phyloP scores from a whole-genome alignment of 2,797 vertebrate genomes.

The Hephaestus fuliginosus region DNA sequence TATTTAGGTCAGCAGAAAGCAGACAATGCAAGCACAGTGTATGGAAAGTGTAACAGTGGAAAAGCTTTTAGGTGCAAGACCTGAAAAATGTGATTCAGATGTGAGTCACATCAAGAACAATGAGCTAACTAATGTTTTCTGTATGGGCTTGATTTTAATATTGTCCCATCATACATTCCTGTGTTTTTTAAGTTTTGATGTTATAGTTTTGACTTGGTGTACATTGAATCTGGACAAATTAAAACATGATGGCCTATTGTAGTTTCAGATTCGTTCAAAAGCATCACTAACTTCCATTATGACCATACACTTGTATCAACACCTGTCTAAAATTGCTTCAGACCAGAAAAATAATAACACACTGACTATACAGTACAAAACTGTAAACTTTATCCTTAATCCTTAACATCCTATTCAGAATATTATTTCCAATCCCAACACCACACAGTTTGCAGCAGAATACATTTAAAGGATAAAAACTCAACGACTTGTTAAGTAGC shows the following conservation, averaged over 20 bases:
- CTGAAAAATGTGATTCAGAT: background rate
- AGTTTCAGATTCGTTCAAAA: background rate
- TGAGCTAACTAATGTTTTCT: background rate
- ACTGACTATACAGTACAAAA: no score
- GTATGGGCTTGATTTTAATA: background rate
- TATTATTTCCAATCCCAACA: no score
- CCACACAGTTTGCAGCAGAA: no score
- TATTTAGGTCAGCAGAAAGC: background rate
- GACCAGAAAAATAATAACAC: background rate
- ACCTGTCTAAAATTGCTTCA: background rate
- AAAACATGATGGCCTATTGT: background rate
- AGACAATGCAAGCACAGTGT: background rate
- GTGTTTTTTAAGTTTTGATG: background rate
- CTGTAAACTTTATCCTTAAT: no score
- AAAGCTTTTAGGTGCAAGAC: background rate
- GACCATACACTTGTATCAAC: background rate
- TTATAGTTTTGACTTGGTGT: background rate
- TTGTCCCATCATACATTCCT: background rate
- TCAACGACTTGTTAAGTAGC: no score
- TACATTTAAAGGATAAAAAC: no score
- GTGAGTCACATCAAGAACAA: background rate
- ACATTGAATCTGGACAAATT: background rate
- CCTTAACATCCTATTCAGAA: no score
- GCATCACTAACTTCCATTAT: background rate
- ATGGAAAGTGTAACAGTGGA: constrained; percentile 22